A percentile compares a stretch with the other conserved stretches of the same genome.
These are phyloP conservation scores for Acleris laterana DNA, from an alignment of 2,888 invertebrate species.

Conservation along the genomic window DNA sequence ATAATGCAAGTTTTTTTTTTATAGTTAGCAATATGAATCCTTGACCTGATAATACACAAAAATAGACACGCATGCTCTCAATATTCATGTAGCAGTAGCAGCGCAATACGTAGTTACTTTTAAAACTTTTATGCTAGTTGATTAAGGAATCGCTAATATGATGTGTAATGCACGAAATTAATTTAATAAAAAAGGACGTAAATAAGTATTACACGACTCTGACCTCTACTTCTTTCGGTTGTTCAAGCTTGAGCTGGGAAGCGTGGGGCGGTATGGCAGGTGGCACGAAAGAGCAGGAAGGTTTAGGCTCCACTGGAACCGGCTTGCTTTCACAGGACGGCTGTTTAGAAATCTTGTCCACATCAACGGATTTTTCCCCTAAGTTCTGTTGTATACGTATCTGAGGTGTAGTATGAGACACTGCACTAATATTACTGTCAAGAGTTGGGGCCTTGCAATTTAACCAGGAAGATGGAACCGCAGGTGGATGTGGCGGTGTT, in stretches of 20 bases:
- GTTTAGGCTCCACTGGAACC: constrained; percentile 59
- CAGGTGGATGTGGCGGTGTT: constrained; percentile 65
- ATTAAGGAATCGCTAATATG: constrained; percentile 22
- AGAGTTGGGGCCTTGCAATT: constrained; percentile 50
- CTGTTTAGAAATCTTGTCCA: constrained; percentile 55
- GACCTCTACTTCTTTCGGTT: constrained; percentile 80
- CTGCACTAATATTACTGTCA: constrained; percentile 49
- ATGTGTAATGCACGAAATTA: constrained; percentile 6
- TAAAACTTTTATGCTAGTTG: constrained; percentile 45
- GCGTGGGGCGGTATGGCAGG: constrained; percentile 51
- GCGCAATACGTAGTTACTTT: constrained; percentile 63
- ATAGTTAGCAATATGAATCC: constrained; percentile 63
- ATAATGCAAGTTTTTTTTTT: constrained; percentile 36
- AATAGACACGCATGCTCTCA: constrained; percentile 78
- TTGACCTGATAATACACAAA: constrained; percentile 79
- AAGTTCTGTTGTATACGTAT: constrained; percentile 67
- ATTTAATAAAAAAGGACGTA: neutral
- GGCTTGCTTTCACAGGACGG: constrained; percentile 49
- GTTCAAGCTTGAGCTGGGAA: constrained; percentile 69
- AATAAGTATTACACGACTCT: constrained; percentile 50
- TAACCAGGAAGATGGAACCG: constrained; percentile 75
- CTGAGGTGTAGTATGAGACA: constrained; percentile 57
- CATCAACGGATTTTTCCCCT: constrained; percentile 53
- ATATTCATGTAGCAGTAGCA: constrained; percentile 65
- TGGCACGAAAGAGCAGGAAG: constrained; percentile 72